Base-by-base conservation (phyloP, 2,113 vertebrate species). In the Pachycephala philippinensis region DNA sequence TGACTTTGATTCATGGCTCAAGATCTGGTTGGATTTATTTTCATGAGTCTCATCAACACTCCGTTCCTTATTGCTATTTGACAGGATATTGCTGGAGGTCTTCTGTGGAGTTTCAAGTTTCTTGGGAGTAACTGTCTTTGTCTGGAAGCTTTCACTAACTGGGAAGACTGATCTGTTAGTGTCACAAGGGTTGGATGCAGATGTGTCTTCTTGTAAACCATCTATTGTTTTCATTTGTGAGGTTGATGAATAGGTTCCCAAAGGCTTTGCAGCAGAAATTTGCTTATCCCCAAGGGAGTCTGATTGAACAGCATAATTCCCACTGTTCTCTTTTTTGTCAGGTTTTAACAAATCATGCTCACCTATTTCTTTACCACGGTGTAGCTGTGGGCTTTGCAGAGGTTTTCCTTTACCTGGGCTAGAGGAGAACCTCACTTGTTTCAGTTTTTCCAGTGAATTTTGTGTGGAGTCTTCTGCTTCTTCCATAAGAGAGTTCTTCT, bases 351-450 rank as follows among this genome's bases (percentile, higher is more conserved):
- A 87, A 87, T 61, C 81, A 77, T 98, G 96, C 60, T 98, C 98
- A 75, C 92, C 97, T n/a, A 96, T 71, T 95, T 98, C 98, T 69
- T 63, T 96, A n/a, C 87, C 64, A 6, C 70, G 93, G 14, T 78
- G 89, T 10, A 94, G 63, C n/a, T 95, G 69, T 14, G 89, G 64
- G 35, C 87, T 96, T 80, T 90, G 90, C 30, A 93, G 96, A 95
- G 91, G 79, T n/a, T 92, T 87, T 23, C 80, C 96, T 77, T 93
- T 89, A 59, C 72, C 57, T 13, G 95, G 68, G 9, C 65, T 92
- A 42, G 98, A 88, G 16, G 97, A 98, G 86, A 99, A 99, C 60
- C 98, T 98, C 92, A 99, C 98, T 74, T 99, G 98, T 84, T 99
- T 99, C 37, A 96, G 78, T 50, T 97, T 98, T 83, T 99, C 98